These are phyloP conservation scores for Coronaproctus castanopsis DNA, from an alignment of 2,888 invertebrate species.

Conservation along the genomic window DNA sequence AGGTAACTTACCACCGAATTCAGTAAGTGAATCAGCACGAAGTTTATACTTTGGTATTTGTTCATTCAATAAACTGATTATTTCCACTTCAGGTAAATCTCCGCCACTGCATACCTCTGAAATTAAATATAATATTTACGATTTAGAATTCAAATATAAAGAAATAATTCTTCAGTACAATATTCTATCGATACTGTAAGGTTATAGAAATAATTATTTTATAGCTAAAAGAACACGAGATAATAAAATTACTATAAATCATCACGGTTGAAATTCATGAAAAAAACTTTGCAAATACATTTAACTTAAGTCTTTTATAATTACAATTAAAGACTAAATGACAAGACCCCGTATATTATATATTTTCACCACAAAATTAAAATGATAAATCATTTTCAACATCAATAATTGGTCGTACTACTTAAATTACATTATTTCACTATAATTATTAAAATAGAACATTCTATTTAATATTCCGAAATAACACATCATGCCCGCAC, in stretches of 20 bases:
- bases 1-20: constrained; percentile 54
- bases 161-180: background rate
- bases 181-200: background rate
- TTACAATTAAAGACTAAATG: no score
- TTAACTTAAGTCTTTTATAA: no score
- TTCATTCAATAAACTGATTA: constrained; percentile 82
- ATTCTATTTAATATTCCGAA: no score
- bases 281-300: no score
- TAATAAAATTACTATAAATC: no score
- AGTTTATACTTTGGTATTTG: constrained; percentile 85
- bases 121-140: constrained; percentile 24
- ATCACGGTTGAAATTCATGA: no score
- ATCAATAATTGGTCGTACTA: background rate
- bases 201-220: no score
- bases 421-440: no score
- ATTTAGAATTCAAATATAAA: background rate
- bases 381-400: background rate
- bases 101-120: constrained; percentile 82
- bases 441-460: no score
- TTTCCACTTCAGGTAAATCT: constrained; percentile 86
- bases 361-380: background rate
- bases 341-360: background rate
- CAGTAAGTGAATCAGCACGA: constrained; percentile 78
- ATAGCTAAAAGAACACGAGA: no score
- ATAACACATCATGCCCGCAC: no score